These are phyloP conservation scores for Sarcoramphus papa DNA, from an alignment of 2,797 vertebrate species.

Conservation along the genomic window DNA sequence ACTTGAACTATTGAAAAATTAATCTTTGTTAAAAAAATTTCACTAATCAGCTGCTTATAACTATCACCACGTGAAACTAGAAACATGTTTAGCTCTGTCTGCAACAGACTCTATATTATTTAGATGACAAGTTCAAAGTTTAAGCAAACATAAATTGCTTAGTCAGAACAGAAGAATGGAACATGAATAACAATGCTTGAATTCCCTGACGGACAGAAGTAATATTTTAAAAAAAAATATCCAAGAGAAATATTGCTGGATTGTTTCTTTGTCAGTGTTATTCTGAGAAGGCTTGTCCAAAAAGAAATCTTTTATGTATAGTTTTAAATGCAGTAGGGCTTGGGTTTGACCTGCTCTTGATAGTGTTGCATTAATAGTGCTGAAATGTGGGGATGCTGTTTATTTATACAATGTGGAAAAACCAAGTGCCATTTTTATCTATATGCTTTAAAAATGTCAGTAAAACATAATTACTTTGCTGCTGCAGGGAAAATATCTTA, in stretches of 20 bases:
- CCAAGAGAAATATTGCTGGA: neutral
- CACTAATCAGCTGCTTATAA: neutral
- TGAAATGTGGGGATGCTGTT: neutral
- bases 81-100: neutral
- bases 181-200: neutral
- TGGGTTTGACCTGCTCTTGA: neutral
- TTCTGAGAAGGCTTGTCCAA: neutral
- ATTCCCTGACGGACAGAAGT: neutral
- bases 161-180: neutral
- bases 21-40: neutral
- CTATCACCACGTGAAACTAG: neutral
- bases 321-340: slow-evolving; percentile 5
- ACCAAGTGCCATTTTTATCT: neutral
- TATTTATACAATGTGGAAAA: neutral
- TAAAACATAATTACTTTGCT: slow-evolving; percentile 1
- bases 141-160: slow-evolving; percentile 2
- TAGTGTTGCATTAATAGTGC: neutral
- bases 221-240: neutral
- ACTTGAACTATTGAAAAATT: neutral
- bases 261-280: neutral
- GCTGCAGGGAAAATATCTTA: slow-evolving; percentile 29
- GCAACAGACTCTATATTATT: neutral
- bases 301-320: neutral
- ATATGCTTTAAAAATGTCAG: neutral
- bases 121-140: slow-evolving; percentile 8